These are phyloP conservation scores for Hoplostethus atlanticus DNA, from an alignment of 2,797 vertebrate species.

Conservation along the genomic window DNA sequence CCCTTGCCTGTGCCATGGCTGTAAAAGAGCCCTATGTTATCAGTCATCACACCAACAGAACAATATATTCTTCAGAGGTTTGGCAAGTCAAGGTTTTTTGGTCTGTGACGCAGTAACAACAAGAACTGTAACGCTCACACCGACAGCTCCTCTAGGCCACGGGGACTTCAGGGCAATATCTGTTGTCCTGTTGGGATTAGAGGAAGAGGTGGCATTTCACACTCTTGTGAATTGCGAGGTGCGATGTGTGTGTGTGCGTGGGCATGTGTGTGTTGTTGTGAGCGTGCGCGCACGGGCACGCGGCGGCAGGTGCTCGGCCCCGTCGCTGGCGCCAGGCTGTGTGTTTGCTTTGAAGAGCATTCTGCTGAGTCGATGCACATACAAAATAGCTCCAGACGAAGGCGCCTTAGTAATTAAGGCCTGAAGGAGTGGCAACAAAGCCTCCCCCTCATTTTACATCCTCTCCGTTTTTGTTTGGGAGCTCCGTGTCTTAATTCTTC, in stretches of 20 bases:
- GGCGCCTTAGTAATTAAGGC: constrained; percentile 78
- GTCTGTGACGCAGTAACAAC: neutral
- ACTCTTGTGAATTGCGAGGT: constrained; percentile 13
- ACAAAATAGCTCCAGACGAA: constrained; percentile 72
- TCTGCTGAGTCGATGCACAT: constrained; percentile 73
- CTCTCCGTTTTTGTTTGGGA: constrained; percentile 58
- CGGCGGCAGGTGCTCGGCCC: constrained; percentile 58
- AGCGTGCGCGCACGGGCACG: constrained; percentile 12
- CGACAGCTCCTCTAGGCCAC: neutral
- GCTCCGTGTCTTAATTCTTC: constrained; percentile 54
- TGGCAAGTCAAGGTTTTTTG: neutral
- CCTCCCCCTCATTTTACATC: constrained; percentile 71
- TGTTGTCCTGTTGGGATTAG: constrained; percentile 44
- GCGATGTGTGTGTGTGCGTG: constrained; percentile 6
- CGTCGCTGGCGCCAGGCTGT: constrained; percentile 64
- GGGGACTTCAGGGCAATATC: constrained; percentile 39
- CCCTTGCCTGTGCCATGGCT: neutral
- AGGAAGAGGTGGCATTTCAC: constrained; percentile 33
- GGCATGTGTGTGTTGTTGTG: constrained; percentile 2
- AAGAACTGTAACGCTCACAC: neutral
- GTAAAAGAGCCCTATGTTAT: neutral
- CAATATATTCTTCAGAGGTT: constrained; percentile 1
- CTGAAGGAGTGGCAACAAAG: constrained; percentile 72
- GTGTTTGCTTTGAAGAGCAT: constrained; percentile 76
- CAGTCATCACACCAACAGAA: constrained; percentile 8